Evolutionary conservation across 2,113 vertebrate genomes (phyloP).

Genomic region (Orthonyx spaldingii): DNA sequence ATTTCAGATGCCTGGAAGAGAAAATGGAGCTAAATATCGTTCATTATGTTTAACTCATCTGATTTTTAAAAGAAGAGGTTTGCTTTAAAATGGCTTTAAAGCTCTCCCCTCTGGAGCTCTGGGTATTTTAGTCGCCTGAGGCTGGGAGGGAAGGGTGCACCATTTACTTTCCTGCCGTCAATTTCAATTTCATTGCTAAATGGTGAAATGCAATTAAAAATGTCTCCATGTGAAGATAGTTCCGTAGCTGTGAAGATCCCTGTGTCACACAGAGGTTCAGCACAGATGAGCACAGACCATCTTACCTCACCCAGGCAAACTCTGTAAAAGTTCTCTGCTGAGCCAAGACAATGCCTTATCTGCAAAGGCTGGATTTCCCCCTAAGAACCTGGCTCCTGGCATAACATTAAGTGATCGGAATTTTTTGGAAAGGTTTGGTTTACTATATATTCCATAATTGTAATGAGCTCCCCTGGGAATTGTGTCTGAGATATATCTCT

Average conservation of each 20-base stretch:
- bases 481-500: not conserved
- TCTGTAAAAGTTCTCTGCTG: not conserved
- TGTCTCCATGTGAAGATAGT: not conserved
- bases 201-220: not conserved
- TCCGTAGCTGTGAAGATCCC: not conserved
- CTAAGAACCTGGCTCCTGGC: not conserved
- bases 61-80: constrained; percentile 6
- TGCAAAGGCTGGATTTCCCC: not conserved
- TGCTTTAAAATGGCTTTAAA: not conserved
- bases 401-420: not conserved
- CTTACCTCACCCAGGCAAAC: not conserved
- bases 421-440: not conserved
- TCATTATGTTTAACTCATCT: not conserved
- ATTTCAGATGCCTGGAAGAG: not conserved
- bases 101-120: not conserved
- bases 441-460: not conserved
- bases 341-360: rapidly evolving
- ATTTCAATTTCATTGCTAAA: not conserved
- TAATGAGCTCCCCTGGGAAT: not conserved
- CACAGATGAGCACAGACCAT: not conserved
- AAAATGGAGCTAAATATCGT: not conserved
- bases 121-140: not conserved
- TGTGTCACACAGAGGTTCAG: not conserved
- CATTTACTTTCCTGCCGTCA: not conserved
- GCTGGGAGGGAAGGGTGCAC: not conserved